These are phyloP conservation scores for Dicrostonyx torquatus DNA, from an alignment of 2,797 vertebrate genomes.

Conservation along the genomic window DNA sequence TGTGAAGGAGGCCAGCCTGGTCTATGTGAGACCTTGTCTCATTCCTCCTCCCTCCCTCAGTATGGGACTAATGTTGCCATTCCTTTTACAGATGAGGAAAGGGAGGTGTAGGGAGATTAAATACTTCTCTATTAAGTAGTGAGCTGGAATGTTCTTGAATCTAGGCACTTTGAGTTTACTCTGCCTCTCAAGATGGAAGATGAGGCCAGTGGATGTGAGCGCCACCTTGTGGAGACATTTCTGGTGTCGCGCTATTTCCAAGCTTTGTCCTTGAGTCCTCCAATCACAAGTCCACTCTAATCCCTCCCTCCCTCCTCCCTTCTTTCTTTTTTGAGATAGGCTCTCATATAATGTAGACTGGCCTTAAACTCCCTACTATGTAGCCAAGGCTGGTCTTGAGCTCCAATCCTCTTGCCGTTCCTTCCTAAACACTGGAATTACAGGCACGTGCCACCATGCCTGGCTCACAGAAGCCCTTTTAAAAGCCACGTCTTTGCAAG, in stretches of 20 bases:
- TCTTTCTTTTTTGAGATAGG: not conserved
- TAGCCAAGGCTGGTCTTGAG: not conserved
- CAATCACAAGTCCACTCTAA: not conserved
- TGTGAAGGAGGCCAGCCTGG: not conserved
- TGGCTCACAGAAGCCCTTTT: not conserved
- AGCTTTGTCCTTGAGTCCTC: not conserved
- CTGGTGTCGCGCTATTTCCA: not conserved
- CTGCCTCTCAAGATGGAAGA: not conserved
- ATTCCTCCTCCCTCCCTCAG: not conserved
- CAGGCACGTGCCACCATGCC: not conserved
- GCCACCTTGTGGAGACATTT: slow-evolving; percentile 60
- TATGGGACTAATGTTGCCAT: not conserved
- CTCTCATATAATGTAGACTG: not conserved
- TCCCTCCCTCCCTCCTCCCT: too few relatives aligned
- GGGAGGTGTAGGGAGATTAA: slow-evolving; percentile 13
- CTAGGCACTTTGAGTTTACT: not conserved
- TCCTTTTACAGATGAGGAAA: not conserved
- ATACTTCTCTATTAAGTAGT: not conserved
- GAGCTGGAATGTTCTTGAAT: not conserved
- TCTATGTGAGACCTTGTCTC: not conserved
- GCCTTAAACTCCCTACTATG: not conserved
- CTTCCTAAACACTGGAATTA: not conserved
- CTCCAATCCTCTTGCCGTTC: not conserved
- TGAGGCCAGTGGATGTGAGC: not conserved
- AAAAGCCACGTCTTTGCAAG: not conserved